Evolutionary conservation across 2,113 vertebrate genomes (phyloP).

Genomic region (Paralichthys olivaceus): DNA sequence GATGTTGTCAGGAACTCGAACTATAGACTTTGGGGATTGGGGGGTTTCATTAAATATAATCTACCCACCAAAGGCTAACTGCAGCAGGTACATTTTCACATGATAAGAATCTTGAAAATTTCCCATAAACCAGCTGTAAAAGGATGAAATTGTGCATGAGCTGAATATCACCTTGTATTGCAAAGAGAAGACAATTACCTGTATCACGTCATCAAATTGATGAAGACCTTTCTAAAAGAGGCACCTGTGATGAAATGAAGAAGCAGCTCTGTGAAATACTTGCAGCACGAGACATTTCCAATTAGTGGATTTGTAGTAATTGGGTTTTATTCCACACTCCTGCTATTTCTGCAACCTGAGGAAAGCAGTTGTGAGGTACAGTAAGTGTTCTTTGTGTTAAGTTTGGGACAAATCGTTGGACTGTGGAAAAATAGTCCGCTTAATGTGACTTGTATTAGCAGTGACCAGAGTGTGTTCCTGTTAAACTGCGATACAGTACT

Average conservation of each 20-base stretch:
- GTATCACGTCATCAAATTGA: conserved; percentile 4
- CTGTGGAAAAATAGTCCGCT: background rate
- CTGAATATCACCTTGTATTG: background rate
- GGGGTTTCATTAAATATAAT: background rate
- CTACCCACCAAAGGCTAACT: conserved; percentile 13
- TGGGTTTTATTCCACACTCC: background rate
- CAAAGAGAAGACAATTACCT: background rate
- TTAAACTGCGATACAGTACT: conserved; percentile 16
- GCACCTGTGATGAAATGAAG: background rate
- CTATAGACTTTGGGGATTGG: background rate
- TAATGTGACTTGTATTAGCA: conserved; percentile 27
- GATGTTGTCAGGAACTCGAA: background rate
- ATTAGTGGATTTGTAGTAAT: background rate
- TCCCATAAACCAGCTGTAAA: background rate
- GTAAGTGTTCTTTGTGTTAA: conserved; percentile 6
- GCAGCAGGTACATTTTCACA: conserved; percentile 1
- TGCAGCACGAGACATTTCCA: background rate
- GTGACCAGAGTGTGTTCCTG: conserved; percentile 16
- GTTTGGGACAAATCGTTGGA: conserved; percentile 21
- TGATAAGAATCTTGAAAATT: background rate
- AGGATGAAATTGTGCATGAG: background rate
- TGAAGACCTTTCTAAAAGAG: background rate
- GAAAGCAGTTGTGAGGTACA: conserved; percentile 13
- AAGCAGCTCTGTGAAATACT: conserved; percentile 5
- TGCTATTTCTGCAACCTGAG: background rate